Evolutionary conservation across 2,113 vertebrate genomes (phyloP), one percentile per base, ranked within the genome.

Genomic region (Syrrhaptes paradoxus): DNA sequence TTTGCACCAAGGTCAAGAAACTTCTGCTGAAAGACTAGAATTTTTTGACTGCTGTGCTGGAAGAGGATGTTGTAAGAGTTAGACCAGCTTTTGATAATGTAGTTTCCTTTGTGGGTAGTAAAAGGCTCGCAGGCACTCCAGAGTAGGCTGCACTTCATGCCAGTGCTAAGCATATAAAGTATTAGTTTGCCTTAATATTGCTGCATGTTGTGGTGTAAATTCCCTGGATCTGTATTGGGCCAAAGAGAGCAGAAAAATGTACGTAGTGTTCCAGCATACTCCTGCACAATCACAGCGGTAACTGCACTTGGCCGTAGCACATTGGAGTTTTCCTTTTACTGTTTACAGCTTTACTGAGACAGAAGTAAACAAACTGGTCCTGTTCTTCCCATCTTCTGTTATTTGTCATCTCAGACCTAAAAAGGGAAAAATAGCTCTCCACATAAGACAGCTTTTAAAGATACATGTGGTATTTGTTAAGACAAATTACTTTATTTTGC

Each of bases 281-380:
- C 12, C 8, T 25, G 73, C 1, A 0, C 84, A 48, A 4, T 49
- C 1, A 0, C 67, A 46, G 73, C 0, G 0, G n/a, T 4, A 10
- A 12, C 82, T 55, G 43, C 2, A 0, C 77, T 81, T 78, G 68
- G 59, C 76, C 2, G 0, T 13, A n/a, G 70, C 61, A 43, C 9
- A 0, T 13, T 28, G n/a, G 51, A 78, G 76, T 54, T 95, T 86
- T 83, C 55, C 85, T 93, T 81, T 11, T 26, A 10, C 76, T 92
- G 79, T 84, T 90, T 78, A 88, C 68, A 58, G 73, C 65, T 89
- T 90, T 61, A 7, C 57, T 68, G 80, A 65, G 51, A 43, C 36
- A 84, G 48, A 84, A 90, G 52, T 90, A 94, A 96, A 93, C 90
- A 92, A 43, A 87, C 73, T 41, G 17, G 46, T 70, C 52, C 51